Evolutionary conservation across 2,797 vertebrate genomes (phyloP).

Genomic region (Babyrousa celebensis): DNA sequence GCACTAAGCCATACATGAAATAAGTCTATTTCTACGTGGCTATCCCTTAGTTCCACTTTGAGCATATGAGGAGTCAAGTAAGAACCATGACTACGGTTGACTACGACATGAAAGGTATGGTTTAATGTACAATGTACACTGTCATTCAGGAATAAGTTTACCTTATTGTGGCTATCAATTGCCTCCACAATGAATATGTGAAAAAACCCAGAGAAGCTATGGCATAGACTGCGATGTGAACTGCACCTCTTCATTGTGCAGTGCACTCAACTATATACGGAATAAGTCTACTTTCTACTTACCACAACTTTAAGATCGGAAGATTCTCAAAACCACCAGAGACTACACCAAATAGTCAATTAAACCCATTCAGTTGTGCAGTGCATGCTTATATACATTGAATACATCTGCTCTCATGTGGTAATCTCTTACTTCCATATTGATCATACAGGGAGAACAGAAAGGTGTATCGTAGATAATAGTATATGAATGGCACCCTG

Average conservation of each 20-base stretch:
- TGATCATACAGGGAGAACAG: background rate
- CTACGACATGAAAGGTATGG: background rate
- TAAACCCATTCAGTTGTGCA: background rate
- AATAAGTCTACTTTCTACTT: background rate
- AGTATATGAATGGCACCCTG: background rate
- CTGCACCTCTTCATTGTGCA: background rate
- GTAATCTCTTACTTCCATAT: background rate
- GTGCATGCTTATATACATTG: background rate
- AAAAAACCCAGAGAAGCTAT: background rate
- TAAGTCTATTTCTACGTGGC: background rate
- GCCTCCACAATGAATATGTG: background rate
- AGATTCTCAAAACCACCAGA: background rate
- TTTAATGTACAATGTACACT: background rate
- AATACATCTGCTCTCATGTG: background rate
- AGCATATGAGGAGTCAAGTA: too few species aligned
- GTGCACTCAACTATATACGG: background rate
- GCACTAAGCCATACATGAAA: background rate
- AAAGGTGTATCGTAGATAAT: background rate
- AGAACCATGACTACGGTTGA: background rate
- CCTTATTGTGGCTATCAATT: background rate
- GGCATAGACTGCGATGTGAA: background rate
- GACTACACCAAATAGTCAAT: background rate
- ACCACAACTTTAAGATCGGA: background rate
- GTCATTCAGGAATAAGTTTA: background rate
- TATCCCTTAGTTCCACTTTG: background rate